phyloP scores from a whole-genome alignment of 2,113 vertebrate genomes.

The Cnemophilus loriae region DNA sequence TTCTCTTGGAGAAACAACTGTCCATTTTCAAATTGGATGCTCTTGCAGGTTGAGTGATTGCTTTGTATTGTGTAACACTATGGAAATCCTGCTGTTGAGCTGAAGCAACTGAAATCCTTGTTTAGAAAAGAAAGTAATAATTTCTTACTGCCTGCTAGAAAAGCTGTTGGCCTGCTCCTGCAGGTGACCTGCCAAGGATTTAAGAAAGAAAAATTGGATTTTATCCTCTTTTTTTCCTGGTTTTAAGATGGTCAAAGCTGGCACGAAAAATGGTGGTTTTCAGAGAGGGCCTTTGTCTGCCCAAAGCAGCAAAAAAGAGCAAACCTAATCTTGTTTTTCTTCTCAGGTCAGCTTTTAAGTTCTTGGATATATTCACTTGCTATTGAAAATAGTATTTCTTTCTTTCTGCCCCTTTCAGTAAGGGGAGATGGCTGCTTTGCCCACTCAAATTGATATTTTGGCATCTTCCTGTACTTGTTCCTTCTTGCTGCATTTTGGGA shows the following conservation, averaged over 20 bases:
- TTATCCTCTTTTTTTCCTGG: not conserved
- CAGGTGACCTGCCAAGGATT: slow-evolving; percentile 50
- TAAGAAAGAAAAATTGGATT: slow-evolving; percentile 21
- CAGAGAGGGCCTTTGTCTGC: slow-evolving; percentile 36
- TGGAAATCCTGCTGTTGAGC: slow-evolving; percentile 19
- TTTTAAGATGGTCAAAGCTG: slow-evolving; percentile 55
- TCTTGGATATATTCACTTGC: not conserved
- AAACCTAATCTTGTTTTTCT: slow-evolving; percentile 28
- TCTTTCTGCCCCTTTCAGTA: not conserved
- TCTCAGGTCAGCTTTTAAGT: slow-evolving; percentile 10
- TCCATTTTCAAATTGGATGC: not conserved
- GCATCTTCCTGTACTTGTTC: not conserved
- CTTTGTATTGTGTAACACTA: not conserved
- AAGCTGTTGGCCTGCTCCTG: slow-evolving; percentile 5
- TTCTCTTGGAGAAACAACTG: not conserved
- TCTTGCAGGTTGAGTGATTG: not conserved
- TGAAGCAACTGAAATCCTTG: slow-evolving; percentile 19
- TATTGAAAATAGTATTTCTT: not conserved
- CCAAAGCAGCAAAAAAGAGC: not conserved
- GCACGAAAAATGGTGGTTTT: slow-evolving; percentile 18
- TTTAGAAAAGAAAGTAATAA: slow-evolving; percentile 20
- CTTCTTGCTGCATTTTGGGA: not conserved
- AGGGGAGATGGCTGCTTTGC: not conserved
- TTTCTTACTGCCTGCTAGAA: slow-evolving; percentile 20
- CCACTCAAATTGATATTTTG: not conserved